Base-by-base conservation (phyloP, 2,113 vertebrate genomes). In the Cryptotis parvus region DNA sequence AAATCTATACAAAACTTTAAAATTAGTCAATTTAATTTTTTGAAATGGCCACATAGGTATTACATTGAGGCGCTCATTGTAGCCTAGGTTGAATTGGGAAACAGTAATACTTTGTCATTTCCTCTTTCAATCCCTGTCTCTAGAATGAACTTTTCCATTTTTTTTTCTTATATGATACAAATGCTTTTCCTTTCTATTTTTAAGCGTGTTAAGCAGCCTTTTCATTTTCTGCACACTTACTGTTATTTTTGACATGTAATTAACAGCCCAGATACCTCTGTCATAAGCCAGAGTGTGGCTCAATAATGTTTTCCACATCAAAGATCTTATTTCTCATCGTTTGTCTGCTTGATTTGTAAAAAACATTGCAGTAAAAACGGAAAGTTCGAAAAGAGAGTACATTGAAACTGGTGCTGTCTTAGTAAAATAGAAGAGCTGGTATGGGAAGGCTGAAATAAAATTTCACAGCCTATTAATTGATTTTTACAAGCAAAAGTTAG, bases 401-500 rank as follows among this genome's bases (percentile, higher is more conserved):
- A 37, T 33, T 61, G 33, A 31, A 90, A 90, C 68, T 63, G 37
- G 7, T 3, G 1, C 31, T 33, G 9, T 16, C 14, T 85, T 33
- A 74, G 43, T 41, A n/a, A 84, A 84, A 85, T 6, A 61, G n/a
- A 4, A 83, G 5, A 68, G 2, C 65, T 87, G 49, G 9, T 78
- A 84, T 87, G 29, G 45, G n/a, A 84, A 63, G 39, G 29, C 72
- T 81, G 37, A 95, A 92, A 61, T 90, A 35, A 87, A 91, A 82
- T 82, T 90, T 86, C 29, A 9, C 27, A 55, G 31, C 35, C 43
- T 76, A 45, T 41, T 89, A 73, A 80, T 43, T 69, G 68, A 65
- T 27, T 85, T 93, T 86, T 88, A 89, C 69, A 92, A 92, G 58
- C 29, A 45, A 31, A 88, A 31, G 26, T 72, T 85, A 39, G 35